These are phyloP conservation scores for Tonatia bakeri DNA, from an alignment of 2,113 vertebrate species.

Conservation along the genomic window DNA sequence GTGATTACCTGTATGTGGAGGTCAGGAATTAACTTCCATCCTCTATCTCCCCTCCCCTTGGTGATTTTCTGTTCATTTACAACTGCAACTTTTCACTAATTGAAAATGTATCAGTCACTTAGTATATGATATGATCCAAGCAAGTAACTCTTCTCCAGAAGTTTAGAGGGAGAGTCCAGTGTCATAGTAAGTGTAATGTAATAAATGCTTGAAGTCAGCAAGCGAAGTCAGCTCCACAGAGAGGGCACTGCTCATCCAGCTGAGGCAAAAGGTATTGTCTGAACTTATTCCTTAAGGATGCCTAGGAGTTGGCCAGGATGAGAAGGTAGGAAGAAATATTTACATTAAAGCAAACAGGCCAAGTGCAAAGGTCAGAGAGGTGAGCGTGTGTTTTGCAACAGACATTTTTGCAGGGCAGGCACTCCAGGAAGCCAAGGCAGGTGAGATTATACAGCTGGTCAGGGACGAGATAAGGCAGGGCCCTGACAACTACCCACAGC, in stretches of 20 bases:
- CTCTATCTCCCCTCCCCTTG: not conserved
- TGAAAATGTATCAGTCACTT: not conserved
- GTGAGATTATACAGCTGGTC: not conserved
- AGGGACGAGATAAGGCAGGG: not conserved
- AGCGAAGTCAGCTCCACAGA: not conserved
- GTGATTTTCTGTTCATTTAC: not conserved
- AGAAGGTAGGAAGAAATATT: not conserved
- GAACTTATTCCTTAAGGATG: not conserved
- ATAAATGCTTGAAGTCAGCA: not conserved
- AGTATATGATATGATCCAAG: not conserved
- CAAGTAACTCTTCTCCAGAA: not conserved
- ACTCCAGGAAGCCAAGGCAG: not conserved
- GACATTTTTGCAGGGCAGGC: not conserved
- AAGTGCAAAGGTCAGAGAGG: not conserved
- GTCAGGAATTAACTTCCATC: not conserved
- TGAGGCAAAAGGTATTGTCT: not conserved
- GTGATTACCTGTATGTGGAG: not conserved
- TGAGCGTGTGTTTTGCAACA: not conserved
- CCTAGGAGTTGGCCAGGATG: not conserved
- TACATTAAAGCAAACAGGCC: not conserved
- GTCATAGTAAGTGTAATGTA: not conserved
- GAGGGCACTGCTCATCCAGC: not conserved
- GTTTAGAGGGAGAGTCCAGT: not conserved
- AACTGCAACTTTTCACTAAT: not conserved
- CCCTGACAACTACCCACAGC: not conserved